phyloP scores from a whole-genome alignment of 2,797 vertebrate genomes.

The Mareca strepera region DNA sequence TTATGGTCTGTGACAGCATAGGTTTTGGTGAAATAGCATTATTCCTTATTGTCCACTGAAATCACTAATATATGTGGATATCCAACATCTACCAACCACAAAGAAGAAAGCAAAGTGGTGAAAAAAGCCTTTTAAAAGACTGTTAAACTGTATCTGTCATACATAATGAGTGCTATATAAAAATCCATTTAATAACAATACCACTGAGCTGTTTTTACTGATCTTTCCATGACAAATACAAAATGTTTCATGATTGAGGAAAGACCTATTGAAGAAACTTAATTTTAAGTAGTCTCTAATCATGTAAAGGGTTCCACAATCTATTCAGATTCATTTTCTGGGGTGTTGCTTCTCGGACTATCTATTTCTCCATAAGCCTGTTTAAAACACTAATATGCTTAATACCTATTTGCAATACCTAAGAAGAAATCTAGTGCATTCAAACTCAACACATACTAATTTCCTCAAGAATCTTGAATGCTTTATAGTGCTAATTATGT shows the following conservation, averaged over 20 bases:
- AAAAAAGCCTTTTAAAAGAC: not conserved
- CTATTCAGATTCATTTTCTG: constrained; percentile 52
- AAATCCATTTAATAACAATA: not conserved
- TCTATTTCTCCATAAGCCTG: constrained; percentile 64
- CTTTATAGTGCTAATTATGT: constrained; percentile 87
- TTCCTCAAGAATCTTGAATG: constrained; percentile 80
- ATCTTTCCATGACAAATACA: not conserved
- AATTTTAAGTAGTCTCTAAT: constrained; percentile 46
- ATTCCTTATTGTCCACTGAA: not conserved
- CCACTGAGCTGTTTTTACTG: not conserved
- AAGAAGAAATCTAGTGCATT: constrained; percentile 78
- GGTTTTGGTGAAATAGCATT: not conserved
- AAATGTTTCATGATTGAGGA: not conserved
- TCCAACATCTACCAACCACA: not conserved
- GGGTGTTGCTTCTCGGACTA: constrained; percentile 63
- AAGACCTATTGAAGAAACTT: not conserved
- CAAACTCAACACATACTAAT: constrained; percentile 80
- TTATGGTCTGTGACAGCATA: not conserved
- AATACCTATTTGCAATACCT: constrained; percentile 79
- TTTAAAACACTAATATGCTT: constrained; percentile 79
- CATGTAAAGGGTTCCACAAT: constrained; percentile 39
- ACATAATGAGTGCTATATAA: not conserved
- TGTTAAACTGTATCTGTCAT: not conserved
- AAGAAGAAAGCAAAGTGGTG: not conserved
- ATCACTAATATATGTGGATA: not conserved